Conservation (phyloP, 1,140 invertebrate species). For the Bursaphelenchus mucronatus region DNA sequence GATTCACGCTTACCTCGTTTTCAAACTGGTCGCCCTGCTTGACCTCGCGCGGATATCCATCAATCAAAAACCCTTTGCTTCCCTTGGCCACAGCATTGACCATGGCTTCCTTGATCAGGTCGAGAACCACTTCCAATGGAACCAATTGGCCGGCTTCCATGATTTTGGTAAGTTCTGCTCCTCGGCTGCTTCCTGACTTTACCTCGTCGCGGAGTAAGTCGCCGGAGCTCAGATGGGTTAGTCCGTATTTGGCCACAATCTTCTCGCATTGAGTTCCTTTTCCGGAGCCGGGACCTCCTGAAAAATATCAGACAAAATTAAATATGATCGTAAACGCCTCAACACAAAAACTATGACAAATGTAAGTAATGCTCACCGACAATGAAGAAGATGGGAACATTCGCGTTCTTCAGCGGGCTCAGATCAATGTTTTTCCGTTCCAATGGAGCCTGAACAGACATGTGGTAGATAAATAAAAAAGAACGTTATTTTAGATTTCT, state of each 20-base stretch:
- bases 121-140: slow-evolving; percentile 76
- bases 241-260: slow-evolving; percentile 83
- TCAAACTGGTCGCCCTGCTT: slow-evolving; percentile 84
- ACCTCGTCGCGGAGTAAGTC: slow-evolving; percentile 86
- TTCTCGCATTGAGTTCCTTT: slow-evolving; percentile 93
- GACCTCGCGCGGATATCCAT: slow-evolving; percentile 88
- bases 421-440: slow-evolving; percentile 58
- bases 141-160: slow-evolving; percentile 86
- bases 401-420: slow-evolving; percentile 59
- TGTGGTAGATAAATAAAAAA: neutral
- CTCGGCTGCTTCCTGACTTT: slow-evolving; percentile 75
- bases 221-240: slow-evolving; percentile 93
- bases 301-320: slow-evolving; percentile 16
- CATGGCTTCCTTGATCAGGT: slow-evolving; percentile 80
- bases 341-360: slow-evolving; percentile 12
- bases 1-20: slow-evolving; percentile 64
- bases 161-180: slow-evolving; percentile 73
- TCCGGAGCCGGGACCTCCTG: slow-evolving; percentile 80
- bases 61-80: slow-evolving; percentile 85
- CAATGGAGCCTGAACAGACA: slow-evolving; percentile 33
- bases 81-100: slow-evolving; percentile 66
- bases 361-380: slow-evolving; percentile 49
- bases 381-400: slow-evolving; percentile 65
- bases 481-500: neutral
- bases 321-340: slow-evolving; percentile 8